These are phyloP conservation scores for Sceliomorpha sp. DNA, from an alignment of 2,888 invertebrate genomes.

Conservation along the genomic window DNA sequence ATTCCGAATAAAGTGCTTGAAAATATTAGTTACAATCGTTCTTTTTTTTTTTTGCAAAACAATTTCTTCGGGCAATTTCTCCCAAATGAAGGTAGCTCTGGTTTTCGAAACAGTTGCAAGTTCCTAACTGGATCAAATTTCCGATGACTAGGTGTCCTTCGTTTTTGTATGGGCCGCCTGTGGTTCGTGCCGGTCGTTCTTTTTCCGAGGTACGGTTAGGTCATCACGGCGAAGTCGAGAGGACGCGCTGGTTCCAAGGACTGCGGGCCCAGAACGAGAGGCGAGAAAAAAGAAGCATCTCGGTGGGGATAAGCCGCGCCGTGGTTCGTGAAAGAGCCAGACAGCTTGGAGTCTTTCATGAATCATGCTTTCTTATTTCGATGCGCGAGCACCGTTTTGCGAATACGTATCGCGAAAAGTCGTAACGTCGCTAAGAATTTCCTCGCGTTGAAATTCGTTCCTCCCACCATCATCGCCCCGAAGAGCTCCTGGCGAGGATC, in stretches of 20 bases:
- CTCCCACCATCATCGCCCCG: neutral
- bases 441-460: too few relatives aligned
- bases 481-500: too few relatives aligned
- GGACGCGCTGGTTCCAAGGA: constrained; percentile 52
- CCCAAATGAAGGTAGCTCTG: too few relatives aligned
- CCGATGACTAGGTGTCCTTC: constrained; percentile 65
- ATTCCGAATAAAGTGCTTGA: neutral
- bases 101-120: too few relatives aligned
- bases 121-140: neutral
- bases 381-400: constrained; percentile 23
- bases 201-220: constrained; percentile 12
- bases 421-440: too few relatives aligned
- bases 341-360: constrained; percentile 66
- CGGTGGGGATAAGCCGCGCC: constrained; percentile 57
- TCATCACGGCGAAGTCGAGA: constrained; percentile 58
- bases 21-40: too few relatives aligned
- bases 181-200: constrained; percentile 42
- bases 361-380: constrained; percentile 46
- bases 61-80: too few relatives aligned
- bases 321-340: constrained; percentile 72
- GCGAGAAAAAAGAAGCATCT: constrained; percentile 25
- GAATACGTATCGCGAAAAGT: constrained; percentile 5
- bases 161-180: constrained; percentile 61
- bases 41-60: too few relatives aligned
- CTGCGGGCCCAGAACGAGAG: constrained; percentile 28